Conservation (phyloP, 2,888 invertebrate species). For the Nymphalis c-album region DNA sequence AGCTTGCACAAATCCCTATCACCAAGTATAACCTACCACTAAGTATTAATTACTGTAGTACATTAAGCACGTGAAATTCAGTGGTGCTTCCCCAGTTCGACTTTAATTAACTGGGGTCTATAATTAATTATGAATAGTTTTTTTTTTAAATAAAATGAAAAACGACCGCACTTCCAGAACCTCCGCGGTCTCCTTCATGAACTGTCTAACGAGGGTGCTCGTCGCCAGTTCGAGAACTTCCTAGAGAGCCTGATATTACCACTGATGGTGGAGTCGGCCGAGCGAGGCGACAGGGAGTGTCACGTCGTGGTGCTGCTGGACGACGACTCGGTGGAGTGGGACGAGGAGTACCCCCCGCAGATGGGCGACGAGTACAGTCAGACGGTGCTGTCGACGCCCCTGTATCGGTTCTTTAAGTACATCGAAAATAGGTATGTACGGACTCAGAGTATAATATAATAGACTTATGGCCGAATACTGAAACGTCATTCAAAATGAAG, state of each 20-base stretch:
- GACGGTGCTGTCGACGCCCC: slow-evolving; percentile 96
- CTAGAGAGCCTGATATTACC: slow-evolving; percentile 97
- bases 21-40: no score
- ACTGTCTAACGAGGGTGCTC: slow-evolving; percentile 99
- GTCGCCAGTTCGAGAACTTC: slow-evolving; percentile 97
- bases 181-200: slow-evolving; percentile 97
- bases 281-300: slow-evolving; percentile 98
- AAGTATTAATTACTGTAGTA: no score
- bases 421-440: slow-evolving; percentile 90
- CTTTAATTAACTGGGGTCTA: no score
- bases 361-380: slow-evolving; percentile 99
- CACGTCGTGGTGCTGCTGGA: slow-evolving; percentile 97
- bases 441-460: no score
- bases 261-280: slow-evolving; percentile 95
- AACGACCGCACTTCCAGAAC: slow-evolving; percentile 84
- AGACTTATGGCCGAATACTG: no score
- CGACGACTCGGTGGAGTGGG: slow-evolving; percentile 98
- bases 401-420: slow-evolving; percentile 99
- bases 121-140: no score
- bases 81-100: no score
- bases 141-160: neutral
- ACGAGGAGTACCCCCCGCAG: slow-evolving; percentile 99
- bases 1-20: no score
- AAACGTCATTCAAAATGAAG: no score
- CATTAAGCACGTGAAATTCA: no score